phyloP scores from a whole-genome alignment of 2,888 invertebrate genomes.

The Eilema sororculum region DNA sequence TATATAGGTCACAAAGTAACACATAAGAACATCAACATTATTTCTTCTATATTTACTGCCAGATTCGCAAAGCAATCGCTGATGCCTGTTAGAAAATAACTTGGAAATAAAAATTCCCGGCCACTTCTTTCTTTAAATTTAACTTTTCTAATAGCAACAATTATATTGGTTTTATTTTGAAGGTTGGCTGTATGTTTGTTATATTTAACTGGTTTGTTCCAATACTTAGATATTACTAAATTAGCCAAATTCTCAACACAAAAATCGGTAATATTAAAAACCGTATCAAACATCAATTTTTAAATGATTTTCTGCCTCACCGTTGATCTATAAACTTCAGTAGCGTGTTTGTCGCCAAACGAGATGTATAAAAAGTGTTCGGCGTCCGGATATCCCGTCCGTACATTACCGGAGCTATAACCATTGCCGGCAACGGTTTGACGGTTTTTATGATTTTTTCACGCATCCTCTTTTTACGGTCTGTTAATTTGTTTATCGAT shows the following conservation, averaged over 20 bases:
- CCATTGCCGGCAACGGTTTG: slow-evolving; percentile 52
- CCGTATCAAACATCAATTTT: background rate
- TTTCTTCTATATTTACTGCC: background rate
- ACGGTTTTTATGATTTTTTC: slow-evolving; percentile 39
- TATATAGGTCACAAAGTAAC: background rate
- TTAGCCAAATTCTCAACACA: too few species aligned
- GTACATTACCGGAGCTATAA: slow-evolving; percentile 63
- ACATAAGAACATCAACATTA: background rate
- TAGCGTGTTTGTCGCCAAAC: slow-evolving; percentile 43
- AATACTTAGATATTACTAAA: too few species aligned
- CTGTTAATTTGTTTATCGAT: slow-evolving; percentile 25
- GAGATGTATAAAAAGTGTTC: slow-evolving; percentile 65
- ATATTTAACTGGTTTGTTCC: background rate
- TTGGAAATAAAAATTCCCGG: background rate
- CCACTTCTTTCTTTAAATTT: too few species aligned
- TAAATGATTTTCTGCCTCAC: background rate
- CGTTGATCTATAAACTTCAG: slow-evolving; percentile 6
- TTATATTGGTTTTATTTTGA: too few species aligned
- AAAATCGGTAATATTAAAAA: background rate
- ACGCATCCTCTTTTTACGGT: slow-evolving; percentile 27
- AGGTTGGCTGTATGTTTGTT: too few species aligned
- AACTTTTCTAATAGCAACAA: background rate
- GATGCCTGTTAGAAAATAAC: too few species aligned
- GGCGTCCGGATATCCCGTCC: slow-evolving; percentile 65
- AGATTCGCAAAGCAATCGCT: too few species aligned